Conservation (phyloP, 1,140 invertebrate species). For the Drosophila nigromelanica region DNA sequence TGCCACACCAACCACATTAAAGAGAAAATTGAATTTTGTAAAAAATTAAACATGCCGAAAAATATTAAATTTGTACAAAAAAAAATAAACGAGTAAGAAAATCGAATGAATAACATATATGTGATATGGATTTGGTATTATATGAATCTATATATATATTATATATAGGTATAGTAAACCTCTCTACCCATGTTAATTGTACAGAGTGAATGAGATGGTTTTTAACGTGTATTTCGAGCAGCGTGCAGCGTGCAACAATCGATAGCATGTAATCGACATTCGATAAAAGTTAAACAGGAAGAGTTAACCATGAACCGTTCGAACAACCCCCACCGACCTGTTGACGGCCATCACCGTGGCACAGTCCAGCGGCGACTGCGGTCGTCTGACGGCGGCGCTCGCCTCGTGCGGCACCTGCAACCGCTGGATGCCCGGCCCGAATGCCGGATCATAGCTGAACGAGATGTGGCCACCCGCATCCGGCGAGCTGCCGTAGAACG, state of each 20-base stretch:
- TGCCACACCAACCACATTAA: conserved; percentile 3
- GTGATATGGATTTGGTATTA: no score
- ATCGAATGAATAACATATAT: no score
- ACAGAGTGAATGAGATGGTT: no score
- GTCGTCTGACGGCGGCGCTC: background rate
- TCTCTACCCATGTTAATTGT: no score
- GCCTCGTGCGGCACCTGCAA: conserved; percentile 46
- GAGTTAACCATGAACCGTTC: background rate
- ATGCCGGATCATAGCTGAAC: conserved; percentile 74
- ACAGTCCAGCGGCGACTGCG: conserved; percentile 59
- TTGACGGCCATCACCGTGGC: conserved; percentile 65
- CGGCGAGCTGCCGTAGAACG: conserved; percentile 75
- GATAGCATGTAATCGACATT: background rate
- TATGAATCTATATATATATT: no score
- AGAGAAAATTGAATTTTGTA: no score
- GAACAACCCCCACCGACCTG: conserved; percentile 57
- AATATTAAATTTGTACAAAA: background rate
- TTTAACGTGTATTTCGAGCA: no score
- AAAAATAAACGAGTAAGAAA: no score
- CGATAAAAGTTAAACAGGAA: background rate
- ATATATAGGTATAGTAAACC: no score
- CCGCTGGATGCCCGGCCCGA: conserved; percentile 52
- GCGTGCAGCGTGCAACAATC: background rate
- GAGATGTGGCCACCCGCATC: conserved; percentile 40
- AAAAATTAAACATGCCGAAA: conserved; percentile 11